A percentile compares a stretch with the other conserved stretches of the same genome.
Conservation (phyloP, 2,888 invertebrate species). For the Phragmatobia fuliginosa region DNA sequence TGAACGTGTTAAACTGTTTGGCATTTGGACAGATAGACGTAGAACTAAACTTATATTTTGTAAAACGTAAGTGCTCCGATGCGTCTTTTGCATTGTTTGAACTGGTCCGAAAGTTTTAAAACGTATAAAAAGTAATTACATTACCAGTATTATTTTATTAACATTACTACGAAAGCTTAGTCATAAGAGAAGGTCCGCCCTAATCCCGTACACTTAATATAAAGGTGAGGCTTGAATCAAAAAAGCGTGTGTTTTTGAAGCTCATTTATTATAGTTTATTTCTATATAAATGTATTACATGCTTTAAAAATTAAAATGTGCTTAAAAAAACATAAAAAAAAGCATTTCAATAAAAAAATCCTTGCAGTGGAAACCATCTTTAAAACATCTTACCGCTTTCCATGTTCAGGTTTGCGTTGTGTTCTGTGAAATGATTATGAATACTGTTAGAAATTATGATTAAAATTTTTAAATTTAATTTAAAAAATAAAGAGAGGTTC, state of each 20-base stretch:
- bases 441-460: slow-evolving; percentile 19
- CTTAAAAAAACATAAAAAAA: slow-evolving; percentile 50
- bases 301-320: slow-evolving; percentile 18
- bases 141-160: slow-evolving; percentile 34
- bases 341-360: slow-evolving; percentile 20
- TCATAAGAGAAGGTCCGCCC: slow-evolving; percentile 42
- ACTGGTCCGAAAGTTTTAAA: background rate
- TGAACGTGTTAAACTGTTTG: background rate
- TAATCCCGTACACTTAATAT: slow-evolving; percentile 48
- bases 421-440: slow-evolving; percentile 46
- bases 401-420: slow-evolving; percentile 28
- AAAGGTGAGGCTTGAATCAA: slow-evolving; percentile 72
- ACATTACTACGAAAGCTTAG: slow-evolving; percentile 44
- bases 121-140: slow-evolving; percentile 11
- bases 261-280: slow-evolving; percentile 70
- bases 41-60: background rate
- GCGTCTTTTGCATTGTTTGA: too few relatives aligned
- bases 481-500: background rate
- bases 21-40: background rate
- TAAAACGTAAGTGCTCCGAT: background rate
- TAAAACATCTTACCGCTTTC: slow-evolving; percentile 51
- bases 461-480: background rate
- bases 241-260: slow-evolving; percentile 71
- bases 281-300: slow-evolving; percentile 64
- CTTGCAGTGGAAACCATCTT: slow-evolving; percentile 45